Base-by-base conservation (phyloP, 2,797 vertebrate species). In the Lindbergichthys nudifrons region DNA sequence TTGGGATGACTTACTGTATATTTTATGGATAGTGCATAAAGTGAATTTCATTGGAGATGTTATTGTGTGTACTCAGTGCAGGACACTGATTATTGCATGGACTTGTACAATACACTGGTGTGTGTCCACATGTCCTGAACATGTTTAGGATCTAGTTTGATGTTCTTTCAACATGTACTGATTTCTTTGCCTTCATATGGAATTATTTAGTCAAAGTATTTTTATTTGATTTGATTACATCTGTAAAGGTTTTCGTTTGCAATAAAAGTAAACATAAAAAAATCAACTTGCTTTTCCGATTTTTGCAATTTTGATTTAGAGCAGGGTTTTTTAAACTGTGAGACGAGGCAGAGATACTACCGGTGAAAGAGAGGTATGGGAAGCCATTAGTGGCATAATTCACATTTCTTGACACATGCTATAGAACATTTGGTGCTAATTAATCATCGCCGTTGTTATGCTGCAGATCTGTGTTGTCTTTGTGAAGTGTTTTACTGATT, bases 11-110 rank as follows among this genome's bases (percentile, higher is more conserved):
- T 62, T 32, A 47, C 4, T 63, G 36, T 71, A 19, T 60, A 47
- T 68, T 81, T 67, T 66, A 58, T 61, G 36, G 42, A 79, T 65
- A 60, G 67, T 54, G 45, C n/a, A 43, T 70, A 23, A 65, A 47
- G 67, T 59, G 7, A 41, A 65, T 65, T 80, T 62, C 79, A 60
- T 75, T 85, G 63, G 69, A 32, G 19, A 32, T 80, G 60, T 59
- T 68, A 36, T 19, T 70, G 43, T 79, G 65, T 82, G 3, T 53
- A 41, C 57, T 86, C 86, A 86, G 87, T 89, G 90, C 88, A 83
- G 88, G 90, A 88, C 88, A 82, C 75, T 87, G 88, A 88, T 71
- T 48, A 63, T 45, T 75, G 30, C 32, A 73, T 60, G 62, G 19
- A 80, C 21, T 32, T 72, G 52, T 82, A 46, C 74, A 67, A 75